Base-by-base conservation (phyloP, 30 jellyfish, hydroid and myxozoan genomes). In the Hydractinia echinata region DNA sequence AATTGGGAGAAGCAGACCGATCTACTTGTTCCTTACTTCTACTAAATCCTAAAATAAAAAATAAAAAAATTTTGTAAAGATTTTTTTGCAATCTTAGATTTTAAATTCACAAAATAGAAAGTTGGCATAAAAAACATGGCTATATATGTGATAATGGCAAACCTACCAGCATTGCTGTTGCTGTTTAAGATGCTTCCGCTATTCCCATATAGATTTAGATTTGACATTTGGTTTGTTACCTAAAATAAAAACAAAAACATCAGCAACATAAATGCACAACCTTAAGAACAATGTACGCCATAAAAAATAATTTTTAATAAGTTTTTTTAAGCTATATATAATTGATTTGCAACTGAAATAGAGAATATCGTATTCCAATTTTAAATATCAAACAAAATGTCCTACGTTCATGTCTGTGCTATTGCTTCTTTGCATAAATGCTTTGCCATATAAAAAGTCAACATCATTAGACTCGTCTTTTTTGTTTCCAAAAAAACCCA, bases 141-240 rank as follows among this genome's bases (percentile, higher is more conserved):
- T 30, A 30, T 0, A 30, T 30, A 30, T 30, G 1, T 30, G 69
- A 58, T 11, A 58, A 11, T 11, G 15, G 16, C 15, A 11, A 18
- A 58, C 15, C 69, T 58, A 18, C 19, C 15, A 58, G 69, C 69
- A 58, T 13, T 58, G 1, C 19, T 58, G 69, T 18, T 11, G 16
- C 69, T 58, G 15, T 58, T 58, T 58, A 30, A 30, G 44, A n/a
- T 64, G 39, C 74, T 64, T 64, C 74, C 74, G 21, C 76, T 81
- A 76, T 70, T 77, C 10, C 93, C 85, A 76, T 88, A 88, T 66
- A 88, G 56, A 77, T 78, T 82, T 72, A 88, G 51, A 60, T 83
- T 86, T 16, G 92, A 66, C 96, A 88, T 82, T 76, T 88, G 96
- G 56, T 77, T 88, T 51, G 82, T 53, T 15, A 88, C 51, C 96